These are phyloP conservation scores for Philereme vetulata DNA, from an alignment of 2,888 invertebrate genomes.

Conservation along the genomic window DNA sequence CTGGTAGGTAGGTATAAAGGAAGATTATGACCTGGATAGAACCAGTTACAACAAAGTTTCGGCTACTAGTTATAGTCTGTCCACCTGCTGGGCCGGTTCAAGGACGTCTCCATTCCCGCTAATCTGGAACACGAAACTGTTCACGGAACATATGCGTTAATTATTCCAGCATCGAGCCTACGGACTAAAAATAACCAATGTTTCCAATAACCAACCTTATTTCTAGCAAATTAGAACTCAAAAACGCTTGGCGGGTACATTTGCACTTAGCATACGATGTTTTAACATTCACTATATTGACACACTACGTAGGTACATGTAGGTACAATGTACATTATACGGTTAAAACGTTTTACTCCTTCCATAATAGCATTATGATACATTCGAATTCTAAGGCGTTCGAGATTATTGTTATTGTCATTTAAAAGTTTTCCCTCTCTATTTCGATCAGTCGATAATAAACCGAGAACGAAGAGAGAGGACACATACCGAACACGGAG, in stretches of 20 bases:
- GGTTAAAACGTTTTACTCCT: too few species aligned
- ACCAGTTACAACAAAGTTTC: too few species aligned
- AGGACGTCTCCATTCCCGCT: conserved; percentile 37
- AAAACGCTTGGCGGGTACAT: neutral
- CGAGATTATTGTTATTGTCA: too few species aligned
- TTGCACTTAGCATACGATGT: neutral
- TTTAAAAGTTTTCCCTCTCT: neutral
- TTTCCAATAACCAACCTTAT: conserved; percentile 6
- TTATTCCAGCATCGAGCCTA: conserved; percentile 18
- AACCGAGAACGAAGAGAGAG: too few species aligned
- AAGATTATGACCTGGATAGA: too few species aligned
- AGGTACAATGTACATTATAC: too few species aligned
- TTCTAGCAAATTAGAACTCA: conserved; percentile 1
- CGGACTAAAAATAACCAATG: conserved; percentile 3
- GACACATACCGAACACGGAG: too few species aligned
- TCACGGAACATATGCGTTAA: conserved; percentile 33
- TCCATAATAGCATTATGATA: too few species aligned
- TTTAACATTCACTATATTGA: too few species aligned
- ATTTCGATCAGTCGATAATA: neutral
- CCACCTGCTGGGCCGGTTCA: conserved; percentile 29
- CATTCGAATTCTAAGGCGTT: too few species aligned
- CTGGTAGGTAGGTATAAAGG: too few species aligned
- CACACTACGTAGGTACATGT: too few species aligned
- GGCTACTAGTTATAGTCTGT: conserved; percentile 2
- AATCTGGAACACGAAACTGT: conserved; percentile 35